Conservation (phyloP, 1,140 invertebrate genomes). For the Pseudomyrmex cubaensis region DNA sequence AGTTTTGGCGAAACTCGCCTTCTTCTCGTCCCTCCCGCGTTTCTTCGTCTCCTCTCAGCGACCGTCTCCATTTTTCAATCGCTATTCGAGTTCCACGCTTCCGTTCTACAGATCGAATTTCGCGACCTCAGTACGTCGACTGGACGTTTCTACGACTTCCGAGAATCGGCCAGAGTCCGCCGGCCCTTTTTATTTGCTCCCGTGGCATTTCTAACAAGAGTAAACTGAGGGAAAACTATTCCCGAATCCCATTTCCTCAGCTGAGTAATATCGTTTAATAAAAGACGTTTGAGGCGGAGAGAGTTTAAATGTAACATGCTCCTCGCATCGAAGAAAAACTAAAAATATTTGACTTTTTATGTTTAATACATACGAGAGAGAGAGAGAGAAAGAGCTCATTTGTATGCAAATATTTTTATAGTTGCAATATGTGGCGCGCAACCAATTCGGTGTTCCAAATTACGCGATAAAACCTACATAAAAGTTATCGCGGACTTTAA, state of each 20-base stretch:
- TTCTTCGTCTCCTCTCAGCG: conserved; percentile 35
- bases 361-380: background rate
- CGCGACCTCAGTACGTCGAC: conserved; percentile 44
- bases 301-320: conserved; percentile 9
- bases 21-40: conserved; percentile 36
- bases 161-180: background rate
- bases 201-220: conserved; percentile 26
- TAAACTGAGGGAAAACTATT: conserved; percentile 12
- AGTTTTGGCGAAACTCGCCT: conserved; percentile 58
- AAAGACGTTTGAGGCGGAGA: background rate
- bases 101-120: conserved; percentile 63
- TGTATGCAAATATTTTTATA: background rate
- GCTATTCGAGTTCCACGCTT: conserved; percentile 55
- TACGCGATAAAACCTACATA: conserved; percentile 5
- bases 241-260: background rate
- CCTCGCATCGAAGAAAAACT: background rate
- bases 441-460: background rate
- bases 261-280: conserved; percentile 17
- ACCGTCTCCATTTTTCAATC: conserved; percentile 66
- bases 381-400: background rate
- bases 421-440: background rate
- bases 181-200: conserved; percentile 34
- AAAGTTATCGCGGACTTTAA: background rate
- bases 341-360: background rate
- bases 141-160: conserved; percentile 49